Conservation (phyloP, 2,113 vertebrate genomes). For the Burhinus bistriatus region DNA sequence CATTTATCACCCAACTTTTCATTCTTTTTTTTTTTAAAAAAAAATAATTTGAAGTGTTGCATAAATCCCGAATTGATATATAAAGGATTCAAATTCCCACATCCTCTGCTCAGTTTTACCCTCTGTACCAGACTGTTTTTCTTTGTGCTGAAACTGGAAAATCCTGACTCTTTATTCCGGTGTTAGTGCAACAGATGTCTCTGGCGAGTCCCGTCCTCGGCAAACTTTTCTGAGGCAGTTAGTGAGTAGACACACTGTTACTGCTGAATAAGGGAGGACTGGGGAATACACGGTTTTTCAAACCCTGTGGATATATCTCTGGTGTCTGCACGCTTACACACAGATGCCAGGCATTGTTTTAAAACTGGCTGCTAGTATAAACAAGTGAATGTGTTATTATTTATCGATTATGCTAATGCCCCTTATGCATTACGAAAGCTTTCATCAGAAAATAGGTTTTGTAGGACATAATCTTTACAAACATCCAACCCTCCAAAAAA, state of each 20-base stretch:
- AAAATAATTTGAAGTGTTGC: not conserved
- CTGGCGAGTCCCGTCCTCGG: not conserved
- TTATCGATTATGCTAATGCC: not conserved
- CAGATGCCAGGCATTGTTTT: not conserved
- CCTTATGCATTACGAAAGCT: accelerated
- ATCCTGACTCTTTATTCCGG: not conserved
- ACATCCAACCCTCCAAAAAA: accelerated
- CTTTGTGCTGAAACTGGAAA: not conserved
- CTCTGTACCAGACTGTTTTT: not conserved
- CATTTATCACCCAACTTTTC: not conserved
- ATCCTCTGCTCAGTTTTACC: not conserved
- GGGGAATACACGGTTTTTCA: accelerated
- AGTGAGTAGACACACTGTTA: not conserved
- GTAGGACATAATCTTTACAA: not conserved
- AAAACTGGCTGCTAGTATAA: not conserved
- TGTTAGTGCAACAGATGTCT: conserved; percentile 12
- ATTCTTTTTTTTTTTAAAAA: not conserved
- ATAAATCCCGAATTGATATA: not conserved
- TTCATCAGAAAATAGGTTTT: not conserved
- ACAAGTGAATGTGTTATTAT: not conserved
- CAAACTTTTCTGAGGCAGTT: not conserved
- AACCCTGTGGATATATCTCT: not conserved
- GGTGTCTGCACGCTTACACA: not conserved
- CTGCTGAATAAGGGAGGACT: not conserved
- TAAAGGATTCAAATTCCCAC: not conserved